Evolutionary conservation across 2,888 invertebrate genomes (phyloP), one percentile per base, ranked within the genome.

Genomic region (Leptinotarsa rubiginosa): DNA sequence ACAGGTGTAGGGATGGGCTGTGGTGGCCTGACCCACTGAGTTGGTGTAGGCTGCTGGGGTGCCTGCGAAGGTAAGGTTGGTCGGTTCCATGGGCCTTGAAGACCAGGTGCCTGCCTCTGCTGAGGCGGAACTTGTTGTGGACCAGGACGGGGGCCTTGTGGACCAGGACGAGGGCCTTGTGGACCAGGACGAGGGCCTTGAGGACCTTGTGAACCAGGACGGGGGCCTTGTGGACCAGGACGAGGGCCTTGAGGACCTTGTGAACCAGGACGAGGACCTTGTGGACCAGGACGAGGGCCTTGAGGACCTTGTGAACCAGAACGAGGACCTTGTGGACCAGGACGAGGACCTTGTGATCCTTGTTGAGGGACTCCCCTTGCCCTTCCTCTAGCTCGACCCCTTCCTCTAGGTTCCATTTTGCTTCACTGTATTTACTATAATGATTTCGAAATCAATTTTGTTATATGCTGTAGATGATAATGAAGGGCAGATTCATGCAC

Each of bases 331-430:
- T 59, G 65, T 20, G 73, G 77, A 12, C 68, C 65, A 41, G 62
- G 69, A 41, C 56, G 73, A 52, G 72, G 20, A 20, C 70, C 68
- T 64, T 71, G 64, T 5, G 69, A 64, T 13, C 71, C 76, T 41
- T 66, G 70, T 31, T 73, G 78, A 47, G 75, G 74, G 16, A 74
- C 77, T n/a, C 78, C 72, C 1, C 86, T 83, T 75, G 80, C 88
- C 62, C 78, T 86, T 65, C 80, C 88, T 71, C 79, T 83, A 3
- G 86, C 87, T 56, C 89, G 83, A 15, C 89, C 90, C 72, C 88
- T 75, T n/a, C 83, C 82, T 73, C 85, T 66, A 1, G 71, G 16
- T 41, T 82, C 81, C 81, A 81, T 81, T 68, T 22, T 22, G 10
- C n/a, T 56, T 56, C 56, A 0, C 41, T 41, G 10, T 41, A 41